A percentile compares a stretch with the other conserved stretches of the same genome.
These are phyloP conservation scores for Colinus virginianus DNA, from an alignment of 2,113 vertebrate species.

Conservation along the genomic window DNA sequence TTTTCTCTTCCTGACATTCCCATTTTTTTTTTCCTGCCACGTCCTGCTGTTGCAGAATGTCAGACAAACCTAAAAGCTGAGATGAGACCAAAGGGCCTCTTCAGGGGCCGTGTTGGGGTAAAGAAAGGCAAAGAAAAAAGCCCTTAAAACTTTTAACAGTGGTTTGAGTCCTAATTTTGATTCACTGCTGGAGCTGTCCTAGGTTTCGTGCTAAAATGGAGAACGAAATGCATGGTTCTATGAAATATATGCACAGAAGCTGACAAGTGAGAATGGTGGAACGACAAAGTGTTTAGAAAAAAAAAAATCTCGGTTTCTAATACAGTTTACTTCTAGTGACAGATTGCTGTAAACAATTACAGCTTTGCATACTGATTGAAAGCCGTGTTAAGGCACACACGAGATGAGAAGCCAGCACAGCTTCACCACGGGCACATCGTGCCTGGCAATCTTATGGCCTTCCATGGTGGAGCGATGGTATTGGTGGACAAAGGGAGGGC, in stretches of 20 bases:
- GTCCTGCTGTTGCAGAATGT: background rate
- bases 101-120: background rate
- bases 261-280: background rate
- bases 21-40: background rate
- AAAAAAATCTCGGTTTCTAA: conserved; percentile 36
- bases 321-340: conserved; percentile 37
- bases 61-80: background rate
- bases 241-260: background rate
- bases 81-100: background rate
- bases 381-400: too few species aligned
- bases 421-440: too few species aligned
- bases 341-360: conserved; percentile 51
- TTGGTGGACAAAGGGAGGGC: too few species aligned
- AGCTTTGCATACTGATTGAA: conserved; percentile 39
- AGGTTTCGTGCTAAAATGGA: conserved; percentile 3
- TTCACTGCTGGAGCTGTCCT: background rate
- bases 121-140: background rate
- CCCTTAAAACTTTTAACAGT: background rate
- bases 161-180: background rate
- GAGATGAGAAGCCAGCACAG: too few species aligned
- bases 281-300: conserved; percentile 38
- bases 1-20: background rate
- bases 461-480: too few species aligned
- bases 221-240: background rate
- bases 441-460: too few species aligned